Base-by-base conservation (phyloP, 1,140 invertebrate genomes). In the Philaenus spumarius region DNA sequence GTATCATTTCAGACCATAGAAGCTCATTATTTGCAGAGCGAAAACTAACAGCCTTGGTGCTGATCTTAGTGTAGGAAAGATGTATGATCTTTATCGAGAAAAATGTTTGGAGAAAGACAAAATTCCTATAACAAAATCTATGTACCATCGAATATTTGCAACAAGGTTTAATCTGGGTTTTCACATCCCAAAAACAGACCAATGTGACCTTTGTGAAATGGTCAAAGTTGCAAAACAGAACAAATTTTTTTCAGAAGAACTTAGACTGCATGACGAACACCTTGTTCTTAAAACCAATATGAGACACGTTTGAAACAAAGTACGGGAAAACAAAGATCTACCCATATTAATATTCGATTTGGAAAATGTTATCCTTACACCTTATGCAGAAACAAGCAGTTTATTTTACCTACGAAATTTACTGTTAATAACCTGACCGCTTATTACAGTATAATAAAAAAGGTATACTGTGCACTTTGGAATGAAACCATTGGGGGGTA, bases 171-270 rank as follows among this genome's bases (percentile, higher is more conserved):
- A 55, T 45, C 37, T 55, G 11, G 54, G 54, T 26, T 55, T 55
- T 45, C 54, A 55, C 23, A 55, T 55, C 22, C 54, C 54, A 12
- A 55, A 55, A 45, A 37, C 37, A 20, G 54, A 55, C 30, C n/a
- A 40, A 17, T 55, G 54, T 45, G 54, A 55, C 40, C 40, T 55
- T 14, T 55, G 39, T 45, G 54, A 55, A 43, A 45, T 15, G 19
- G 11, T 15, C 15, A 55, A 55, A 45, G 54, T 45, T 9, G 54
- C 54, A 23, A 55, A 43, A 12, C n/a, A 45, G 17, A 45, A 9
- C 15, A 9, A 24, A 12, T 45, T 12, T 17, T 37, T 55, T 14
- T 37, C 54, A 20, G 20, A 55, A 22, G 54, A 55, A 24, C 19
- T 55, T 19, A 24, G 15, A 24, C 12, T 15, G 7, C 11, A 55